Percentiles rank a stretch among this genome's conserved stretches.
Conservation (phyloP, 1,140 invertebrate genomes). For the Listronotus bonariensis region DNA sequence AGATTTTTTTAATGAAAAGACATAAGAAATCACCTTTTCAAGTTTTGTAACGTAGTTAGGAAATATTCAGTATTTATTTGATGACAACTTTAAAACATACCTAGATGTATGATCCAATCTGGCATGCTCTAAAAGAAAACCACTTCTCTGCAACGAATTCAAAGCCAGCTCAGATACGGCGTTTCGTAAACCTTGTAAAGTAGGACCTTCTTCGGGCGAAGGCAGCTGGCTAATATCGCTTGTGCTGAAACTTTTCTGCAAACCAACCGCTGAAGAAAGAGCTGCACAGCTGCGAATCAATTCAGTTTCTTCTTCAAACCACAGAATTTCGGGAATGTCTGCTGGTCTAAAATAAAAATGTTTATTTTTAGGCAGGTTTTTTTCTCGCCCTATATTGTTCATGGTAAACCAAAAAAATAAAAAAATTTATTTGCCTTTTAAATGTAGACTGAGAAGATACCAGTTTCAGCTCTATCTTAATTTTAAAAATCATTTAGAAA, state of each 20-base stretch:
- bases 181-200: slow-evolving; percentile 55
- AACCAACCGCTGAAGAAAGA: slow-evolving; percentile 75
- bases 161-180: slow-evolving; percentile 71
- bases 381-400: too few species aligned
- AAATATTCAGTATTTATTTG: too few species aligned
- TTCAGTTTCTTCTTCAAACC: slow-evolving; percentile 78
- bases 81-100: slow-evolving; percentile 7
- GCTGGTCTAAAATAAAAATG: slow-evolving; percentile 56
- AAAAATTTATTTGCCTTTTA: too few species aligned
- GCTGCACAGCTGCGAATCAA: slow-evolving; percentile 77
- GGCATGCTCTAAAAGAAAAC: slow-evolving; percentile 62
- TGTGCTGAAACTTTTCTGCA: slow-evolving; percentile 81
- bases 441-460: too few species aligned
- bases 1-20: too few species aligned
- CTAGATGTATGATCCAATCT: slow-evolving; percentile 73
- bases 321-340: slow-evolving; percentile 67
- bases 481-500: too few species aligned
- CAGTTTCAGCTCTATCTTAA: too few species aligned
- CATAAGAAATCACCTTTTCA: too few species aligned
- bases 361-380: too few species aligned
- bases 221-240: slow-evolving; percentile 70
- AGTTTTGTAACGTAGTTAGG: too few species aligned
- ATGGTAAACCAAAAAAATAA: too few species aligned
- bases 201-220: slow-evolving; percentile 55
- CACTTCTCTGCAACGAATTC: slow-evolving; percentile 65